These are phyloP conservation scores for Pempheris klunzingeri DNA, from an alignment of 2,797 vertebrate genomes.

Conservation along the genomic window DNA sequence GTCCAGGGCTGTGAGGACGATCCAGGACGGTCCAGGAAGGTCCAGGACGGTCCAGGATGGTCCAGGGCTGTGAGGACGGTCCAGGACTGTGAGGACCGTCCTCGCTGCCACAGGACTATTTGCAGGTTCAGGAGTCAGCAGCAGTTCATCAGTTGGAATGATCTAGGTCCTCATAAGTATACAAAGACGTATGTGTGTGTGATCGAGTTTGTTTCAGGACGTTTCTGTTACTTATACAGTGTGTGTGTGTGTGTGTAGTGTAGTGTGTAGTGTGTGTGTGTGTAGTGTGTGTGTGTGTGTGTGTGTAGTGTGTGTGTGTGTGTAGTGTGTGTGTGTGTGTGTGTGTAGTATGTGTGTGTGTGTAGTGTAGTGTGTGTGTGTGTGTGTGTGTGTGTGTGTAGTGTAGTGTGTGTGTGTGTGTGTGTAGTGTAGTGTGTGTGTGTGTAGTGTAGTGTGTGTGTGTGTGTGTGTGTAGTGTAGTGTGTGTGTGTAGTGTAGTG, in stretches of 20 bases:
- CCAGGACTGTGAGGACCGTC: no score
- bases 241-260: no score
- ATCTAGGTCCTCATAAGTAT: neutral
- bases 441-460: slow-evolving; percentile 1
- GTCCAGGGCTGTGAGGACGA: no score
- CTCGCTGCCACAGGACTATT: no score
- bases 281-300: neutral
- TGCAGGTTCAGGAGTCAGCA: no score
- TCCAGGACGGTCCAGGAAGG: neutral
- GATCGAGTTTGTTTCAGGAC: no score
- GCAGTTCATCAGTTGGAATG: no score
- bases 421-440: neutral
- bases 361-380: neutral
- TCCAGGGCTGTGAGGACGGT: neutral
- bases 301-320: neutral
- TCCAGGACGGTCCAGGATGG: no score
- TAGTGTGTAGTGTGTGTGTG: no score
- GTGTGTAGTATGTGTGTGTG: neutral
- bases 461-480: neutral
- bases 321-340: neutral
- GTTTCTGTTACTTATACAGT: no score
- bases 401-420: no score
- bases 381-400: neutral
- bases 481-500: slow-evolving; percentile 1
- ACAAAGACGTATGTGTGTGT: neutral